These are phyloP conservation scores for Murina feae DNA, from an alignment of 2,113 vertebrate species.

Conservation along the genomic window DNA sequence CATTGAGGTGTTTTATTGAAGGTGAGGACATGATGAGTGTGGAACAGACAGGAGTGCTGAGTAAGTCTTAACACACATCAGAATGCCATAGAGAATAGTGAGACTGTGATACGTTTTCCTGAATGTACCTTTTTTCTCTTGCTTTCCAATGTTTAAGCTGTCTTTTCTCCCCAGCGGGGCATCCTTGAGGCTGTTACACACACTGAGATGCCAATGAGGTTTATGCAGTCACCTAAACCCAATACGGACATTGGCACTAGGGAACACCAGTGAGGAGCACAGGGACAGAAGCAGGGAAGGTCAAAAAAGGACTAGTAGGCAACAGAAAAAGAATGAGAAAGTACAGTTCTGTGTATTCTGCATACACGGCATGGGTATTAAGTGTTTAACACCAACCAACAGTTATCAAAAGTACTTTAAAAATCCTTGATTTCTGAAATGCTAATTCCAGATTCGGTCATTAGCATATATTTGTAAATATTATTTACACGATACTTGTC, in stretches of 20 bases:
- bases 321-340: neutral
- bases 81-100: neutral
- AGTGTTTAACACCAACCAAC: neutral
- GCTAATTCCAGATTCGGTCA: neutral
- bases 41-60: neutral
- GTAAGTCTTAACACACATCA: neutral
- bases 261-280: accelerated
- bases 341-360: neutral
- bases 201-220: neutral
- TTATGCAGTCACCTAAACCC: neutral
- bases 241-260: neutral
- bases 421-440: neutral
- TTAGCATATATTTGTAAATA: neutral
- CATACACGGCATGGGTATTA: neutral
- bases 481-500: neutral
- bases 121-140: neutral
- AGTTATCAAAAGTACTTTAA: neutral
- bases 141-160: neutral
- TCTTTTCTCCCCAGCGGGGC: neutral
- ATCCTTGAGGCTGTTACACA: neutral
- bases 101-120: neutral
- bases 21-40: neutral
- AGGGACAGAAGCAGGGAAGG: neutral
- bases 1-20: neutral
- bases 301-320: neutral